Percentiles rank a stretch among this genome's conserved stretches.
Evolutionary conservation across 1,140 invertebrate genomes (phyloP).

Genomic region (Lucilia cuprina): DNA sequence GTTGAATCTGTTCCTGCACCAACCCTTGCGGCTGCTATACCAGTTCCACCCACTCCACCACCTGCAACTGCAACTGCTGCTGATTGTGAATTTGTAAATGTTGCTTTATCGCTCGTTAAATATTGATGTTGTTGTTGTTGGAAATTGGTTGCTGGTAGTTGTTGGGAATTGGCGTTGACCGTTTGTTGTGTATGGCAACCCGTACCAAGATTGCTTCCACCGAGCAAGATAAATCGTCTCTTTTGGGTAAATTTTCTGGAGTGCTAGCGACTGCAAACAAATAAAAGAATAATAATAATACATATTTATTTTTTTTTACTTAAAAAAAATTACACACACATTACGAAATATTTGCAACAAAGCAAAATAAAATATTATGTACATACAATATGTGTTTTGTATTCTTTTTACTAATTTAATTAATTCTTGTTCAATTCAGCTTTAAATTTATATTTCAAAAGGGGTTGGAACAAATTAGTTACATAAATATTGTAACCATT

Average conservation of each 20-base stretch:
- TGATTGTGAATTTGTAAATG: background rate
- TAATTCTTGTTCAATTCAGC: too few species aligned
- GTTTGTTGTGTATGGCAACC: background rate
- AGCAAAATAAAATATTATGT: too few species aligned
- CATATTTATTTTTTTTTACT: background rate
- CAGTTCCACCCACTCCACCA: background rate
- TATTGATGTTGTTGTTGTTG: background rate
- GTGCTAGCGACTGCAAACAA: slow-evolving; percentile 69
- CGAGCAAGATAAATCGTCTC: slow-evolving; percentile 59
- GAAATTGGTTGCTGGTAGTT: background rate
- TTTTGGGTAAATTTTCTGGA: slow-evolving; percentile 67
- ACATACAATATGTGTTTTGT: too few species aligned
- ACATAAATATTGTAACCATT: background rate
- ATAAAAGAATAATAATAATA: background rate
- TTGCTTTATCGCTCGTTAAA: background rate
- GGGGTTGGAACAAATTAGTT: too few species aligned
- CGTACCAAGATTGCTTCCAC: background rate
- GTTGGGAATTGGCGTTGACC: background rate
- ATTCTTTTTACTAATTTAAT: too few species aligned
- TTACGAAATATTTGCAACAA: too few species aligned
- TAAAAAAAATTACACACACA: background rate
- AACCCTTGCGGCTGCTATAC: too few species aligned
- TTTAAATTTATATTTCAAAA: background rate
- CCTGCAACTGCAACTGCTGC: background rate
- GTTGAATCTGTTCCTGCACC: background rate